phyloP scores from a whole-genome alignment of 2,888 invertebrate genomes.

The Luperina testacea region DNA sequence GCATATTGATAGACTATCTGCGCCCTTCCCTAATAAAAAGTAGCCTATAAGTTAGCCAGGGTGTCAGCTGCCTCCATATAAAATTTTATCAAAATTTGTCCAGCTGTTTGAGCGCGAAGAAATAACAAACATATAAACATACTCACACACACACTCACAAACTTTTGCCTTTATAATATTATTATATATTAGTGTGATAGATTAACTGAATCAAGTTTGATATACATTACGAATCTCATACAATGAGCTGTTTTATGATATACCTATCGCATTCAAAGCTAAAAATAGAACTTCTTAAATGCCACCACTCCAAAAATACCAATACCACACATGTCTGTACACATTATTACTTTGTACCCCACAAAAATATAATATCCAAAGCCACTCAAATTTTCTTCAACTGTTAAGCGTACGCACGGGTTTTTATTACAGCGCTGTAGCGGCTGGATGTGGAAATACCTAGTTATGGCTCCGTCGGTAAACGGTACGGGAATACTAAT shows the following conservation, averaged over 20 bases:
- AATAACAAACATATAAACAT: no score
- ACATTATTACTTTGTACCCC: conserved; percentile 52
- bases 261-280: not conserved
- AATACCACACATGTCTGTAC: not conserved
- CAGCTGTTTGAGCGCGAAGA: no score
- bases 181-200: no score
- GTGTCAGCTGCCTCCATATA: no score
- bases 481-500: conserved; percentile 60
- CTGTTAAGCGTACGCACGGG: conserved; percentile 53
- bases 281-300: conserved; percentile 11
- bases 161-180: no score
- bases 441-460: conserved; percentile 50
- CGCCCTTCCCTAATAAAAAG: no score
- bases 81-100: no score
- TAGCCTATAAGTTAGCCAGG: no score
- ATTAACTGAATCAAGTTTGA: not conserved
- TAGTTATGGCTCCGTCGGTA: conserved; percentile 48
- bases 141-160: no score
- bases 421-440: conserved; percentile 57
- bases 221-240: not conserved
- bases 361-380: conserved; percentile 56
- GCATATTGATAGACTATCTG: no score
- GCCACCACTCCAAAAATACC: not conserved
- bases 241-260: not conserved
- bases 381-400: conserved; percentile 63